phyloP scores from a whole-genome alignment of 2,888 invertebrate genomes.

The Drosophila austrosaltans region DNA sequence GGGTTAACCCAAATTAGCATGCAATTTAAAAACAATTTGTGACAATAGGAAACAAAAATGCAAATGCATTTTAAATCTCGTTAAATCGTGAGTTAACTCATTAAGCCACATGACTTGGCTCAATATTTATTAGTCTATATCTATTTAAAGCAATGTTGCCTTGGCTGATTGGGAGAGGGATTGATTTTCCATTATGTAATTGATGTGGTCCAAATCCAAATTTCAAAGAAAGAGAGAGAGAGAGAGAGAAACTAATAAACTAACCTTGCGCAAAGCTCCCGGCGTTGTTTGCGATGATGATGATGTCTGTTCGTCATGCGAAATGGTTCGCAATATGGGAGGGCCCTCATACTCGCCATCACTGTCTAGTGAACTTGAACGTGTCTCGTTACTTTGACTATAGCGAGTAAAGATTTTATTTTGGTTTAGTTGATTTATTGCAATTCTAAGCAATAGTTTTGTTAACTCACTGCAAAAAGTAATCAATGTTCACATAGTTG shows the following conservation, averaged over 20 bases:
- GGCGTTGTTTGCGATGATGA: slow-evolving; percentile 83
- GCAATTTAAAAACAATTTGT: slow-evolving; percentile 34
- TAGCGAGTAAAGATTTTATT: slow-evolving; percentile 3
- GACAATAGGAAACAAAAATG: slow-evolving; percentile 26
- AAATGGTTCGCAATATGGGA: slow-evolving; percentile 86
- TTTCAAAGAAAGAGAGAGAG: background rate
- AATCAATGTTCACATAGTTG: slow-evolving; percentile 96
- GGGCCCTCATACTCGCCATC: slow-evolving; percentile 85
- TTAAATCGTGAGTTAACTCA: slow-evolving; percentile 35
- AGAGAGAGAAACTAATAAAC: slow-evolving; percentile 22
- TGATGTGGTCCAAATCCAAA: background rate
- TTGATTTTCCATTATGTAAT: background rate
- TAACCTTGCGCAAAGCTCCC: slow-evolving; percentile 82
- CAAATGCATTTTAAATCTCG: slow-evolving; percentile 13
- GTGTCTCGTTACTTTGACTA: slow-evolving; percentile 84
- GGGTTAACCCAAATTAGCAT: slow-evolving; percentile 8
- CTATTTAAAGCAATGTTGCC: slow-evolving; percentile 2
- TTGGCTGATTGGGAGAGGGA: slow-evolving; percentile 10
- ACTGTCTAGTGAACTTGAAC: slow-evolving; percentile 85
- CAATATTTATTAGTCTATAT: background rate
- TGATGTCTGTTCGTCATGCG: slow-evolving; percentile 85
- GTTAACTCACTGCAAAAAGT: slow-evolving; percentile 90
- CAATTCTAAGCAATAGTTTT: background rate
- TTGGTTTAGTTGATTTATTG: background rate
- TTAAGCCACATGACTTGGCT: slow-evolving; percentile 29